These are phyloP conservation scores for Heterodera carotae DNA, from an alignment of 1,140 invertebrate genomes.

Conservation along the genomic window DNA sequence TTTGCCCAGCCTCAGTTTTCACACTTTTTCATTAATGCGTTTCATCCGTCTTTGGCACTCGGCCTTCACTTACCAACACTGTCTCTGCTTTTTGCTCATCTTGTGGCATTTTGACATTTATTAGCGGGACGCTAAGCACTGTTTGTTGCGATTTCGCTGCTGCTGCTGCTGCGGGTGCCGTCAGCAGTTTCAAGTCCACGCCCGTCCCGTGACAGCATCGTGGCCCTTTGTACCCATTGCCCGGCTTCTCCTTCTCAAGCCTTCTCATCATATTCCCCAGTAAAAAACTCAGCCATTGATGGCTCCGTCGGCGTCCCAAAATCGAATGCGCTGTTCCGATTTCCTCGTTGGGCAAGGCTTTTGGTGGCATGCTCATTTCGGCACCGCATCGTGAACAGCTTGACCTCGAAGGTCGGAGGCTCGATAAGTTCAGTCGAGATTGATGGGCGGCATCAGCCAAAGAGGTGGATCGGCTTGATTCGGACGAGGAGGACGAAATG, in stretches of 20 bases:
- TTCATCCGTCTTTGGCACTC: not conserved
- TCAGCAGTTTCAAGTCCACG: conserved; percentile 1
- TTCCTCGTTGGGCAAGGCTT: not conserved
- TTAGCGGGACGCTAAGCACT: not conserved
- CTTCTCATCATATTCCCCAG: conserved; percentile 22
- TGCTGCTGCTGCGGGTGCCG: not conserved
- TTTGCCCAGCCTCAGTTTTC: not conserved
- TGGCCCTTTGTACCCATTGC: not conserved
- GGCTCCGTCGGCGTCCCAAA: conserved; percentile 14
- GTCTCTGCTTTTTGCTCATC: not conserved
- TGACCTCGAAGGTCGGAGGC: not conserved
- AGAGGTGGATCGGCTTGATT: conserved; percentile 4
- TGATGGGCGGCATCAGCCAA: not conserved
- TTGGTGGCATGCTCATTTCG: not conserved
- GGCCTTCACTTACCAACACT: not conserved
- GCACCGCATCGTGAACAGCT: not conserved
- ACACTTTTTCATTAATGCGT: too few relatives aligned
- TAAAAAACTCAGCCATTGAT: conserved; percentile 19
- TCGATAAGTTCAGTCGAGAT: not conserved
- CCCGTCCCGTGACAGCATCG: not conserved
- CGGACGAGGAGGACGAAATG: conserved; percentile 25
- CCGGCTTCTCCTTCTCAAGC: not conserved
- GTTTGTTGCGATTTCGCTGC: not conserved
- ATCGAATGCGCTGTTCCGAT: not conserved
- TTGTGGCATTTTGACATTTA: not conserved